Evolutionary conservation across 2,113 vertebrate genomes (phyloP), one percentile per base, ranked within the genome.

Genomic region (Rhinopomastus cyanomelas): DNA sequence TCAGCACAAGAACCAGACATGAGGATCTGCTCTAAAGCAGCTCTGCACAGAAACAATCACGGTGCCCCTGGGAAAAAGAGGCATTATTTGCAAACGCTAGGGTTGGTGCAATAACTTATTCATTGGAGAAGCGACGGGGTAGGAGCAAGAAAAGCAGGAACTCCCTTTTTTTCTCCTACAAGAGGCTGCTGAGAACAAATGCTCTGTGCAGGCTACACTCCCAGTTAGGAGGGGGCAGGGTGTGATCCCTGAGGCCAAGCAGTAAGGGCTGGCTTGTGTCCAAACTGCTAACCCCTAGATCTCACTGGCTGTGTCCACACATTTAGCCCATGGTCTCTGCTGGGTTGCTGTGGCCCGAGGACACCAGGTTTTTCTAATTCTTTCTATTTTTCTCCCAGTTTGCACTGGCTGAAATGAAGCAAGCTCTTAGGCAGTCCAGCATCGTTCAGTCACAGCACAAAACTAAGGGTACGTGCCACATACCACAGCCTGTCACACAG

Each of bases 21-120:
- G 1, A 49, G 64, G 23, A 57, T 82, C 85, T 87, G 67, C 12
- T 16, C 48, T 84, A 21, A 64, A 91, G 60, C 23, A 60, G 46
- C 53, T 89, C 71, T 60, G 51, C 42, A 69, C 55, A 82, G 90
- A 73, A 93, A 87, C 19, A 88, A 80, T 61, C n/a, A 55, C 18
- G 12, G 46, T 80, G 34, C 36, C 81, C 52, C 49, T 56, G 69
- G 84, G 67, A 55, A 77, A 72, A 21, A 23, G 15, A 87, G 22
- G 34, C 55, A 75, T 87, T 87, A 92, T 89, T 95, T 92, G 91
- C 82, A 83, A 76, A 57, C 9, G 11, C 49, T 53, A 30, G 49
- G 37, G 57, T 17, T 86, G 66, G 84, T 73, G 56, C 73, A 73
- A 16, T 52, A 74, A 71, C 34, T 86, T 69, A 46, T 8, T 81